Conservation (phyloP, 2,888 invertebrate genomes). For the Cryptocheilus praepositus region DNA sequence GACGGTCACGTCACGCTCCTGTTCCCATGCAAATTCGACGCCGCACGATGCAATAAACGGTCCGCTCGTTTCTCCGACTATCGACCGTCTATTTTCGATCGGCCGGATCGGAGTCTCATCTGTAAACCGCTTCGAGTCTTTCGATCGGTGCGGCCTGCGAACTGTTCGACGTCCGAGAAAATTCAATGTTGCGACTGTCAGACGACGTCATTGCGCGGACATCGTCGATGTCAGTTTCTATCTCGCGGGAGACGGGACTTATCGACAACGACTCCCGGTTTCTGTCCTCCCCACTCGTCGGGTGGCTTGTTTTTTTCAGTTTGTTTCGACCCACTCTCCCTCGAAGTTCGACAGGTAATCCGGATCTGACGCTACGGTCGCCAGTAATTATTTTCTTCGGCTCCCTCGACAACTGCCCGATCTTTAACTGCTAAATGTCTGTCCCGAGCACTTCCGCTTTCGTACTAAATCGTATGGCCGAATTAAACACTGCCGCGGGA, state of each 20-base stretch:
- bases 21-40: neutral
- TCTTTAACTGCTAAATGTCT: too few species aligned
- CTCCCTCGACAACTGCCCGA: too few species aligned
- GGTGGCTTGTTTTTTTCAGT: neutral
- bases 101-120: neutral
- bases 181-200: too few species aligned
- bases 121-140: neutral
- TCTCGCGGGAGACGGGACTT: neutral
- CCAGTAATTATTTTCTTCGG: too few species aligned
- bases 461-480: too few species aligned
- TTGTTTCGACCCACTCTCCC: neutral
- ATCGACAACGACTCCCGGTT: neutral
- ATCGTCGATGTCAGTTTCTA: neutral
- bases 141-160: neutral
- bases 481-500: too few species aligned
- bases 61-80: neutral
- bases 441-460: too few species aligned
- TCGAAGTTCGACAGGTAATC: too few species aligned
- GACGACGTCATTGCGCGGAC: neutral
- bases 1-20: neutral
- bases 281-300: neutral
- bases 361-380: too few species aligned
- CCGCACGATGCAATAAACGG: neutral
- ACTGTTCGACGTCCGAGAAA: neutral
- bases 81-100: conserved; percentile 1